Conservation (phyloP, 2,888 invertebrate genomes). For the Drosophila suboccidentalis region DNA sequence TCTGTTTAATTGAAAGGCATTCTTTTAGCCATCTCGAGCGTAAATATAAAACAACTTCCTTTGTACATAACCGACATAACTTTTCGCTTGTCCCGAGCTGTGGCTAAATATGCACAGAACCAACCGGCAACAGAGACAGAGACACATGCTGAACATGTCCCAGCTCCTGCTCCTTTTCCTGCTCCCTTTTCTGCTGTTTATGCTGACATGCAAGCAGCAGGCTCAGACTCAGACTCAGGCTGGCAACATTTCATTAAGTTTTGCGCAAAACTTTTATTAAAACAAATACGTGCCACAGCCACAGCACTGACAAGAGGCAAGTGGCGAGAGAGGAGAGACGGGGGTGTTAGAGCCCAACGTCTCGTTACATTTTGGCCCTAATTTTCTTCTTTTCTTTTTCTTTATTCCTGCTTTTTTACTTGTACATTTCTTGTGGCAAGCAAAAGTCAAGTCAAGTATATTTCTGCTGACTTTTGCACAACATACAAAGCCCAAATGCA, state of each 20-base stretch:
- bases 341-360: conserved; percentile 50
- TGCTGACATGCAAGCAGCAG: conserved; percentile 47
- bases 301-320: conserved; percentile 35
- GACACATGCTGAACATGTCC: conserved; percentile 49
- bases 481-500: conserved; percentile 72
- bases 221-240: conserved; percentile 20
- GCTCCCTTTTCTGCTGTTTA: neutral
- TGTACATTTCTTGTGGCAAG: conserved; percentile 66
- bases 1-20: conserved; percentile 76
- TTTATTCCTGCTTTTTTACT: conserved; percentile 24
- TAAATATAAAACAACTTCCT: conserved; percentile 79
- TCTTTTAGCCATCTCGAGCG: conserved; percentile 71
- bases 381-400: conserved; percentile 44
- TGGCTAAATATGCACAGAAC: conserved; percentile 62
- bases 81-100: conserved; percentile 59
- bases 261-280: conserved; percentile 81
- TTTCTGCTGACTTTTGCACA: conserved; percentile 78
- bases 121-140: conserved; percentile 9
- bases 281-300: conserved; percentile 77
- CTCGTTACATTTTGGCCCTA: conserved; percentile 74
- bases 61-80: conserved; percentile 64
- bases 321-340: conserved; percentile 1
- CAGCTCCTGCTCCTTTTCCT: neutral
- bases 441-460: conserved; percentile 80
- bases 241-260: conserved; percentile 80